These are phyloP conservation scores for Dromiciops gliroides DNA, from an alignment of 2,113 vertebrate genomes.

Conservation along the genomic window DNA sequence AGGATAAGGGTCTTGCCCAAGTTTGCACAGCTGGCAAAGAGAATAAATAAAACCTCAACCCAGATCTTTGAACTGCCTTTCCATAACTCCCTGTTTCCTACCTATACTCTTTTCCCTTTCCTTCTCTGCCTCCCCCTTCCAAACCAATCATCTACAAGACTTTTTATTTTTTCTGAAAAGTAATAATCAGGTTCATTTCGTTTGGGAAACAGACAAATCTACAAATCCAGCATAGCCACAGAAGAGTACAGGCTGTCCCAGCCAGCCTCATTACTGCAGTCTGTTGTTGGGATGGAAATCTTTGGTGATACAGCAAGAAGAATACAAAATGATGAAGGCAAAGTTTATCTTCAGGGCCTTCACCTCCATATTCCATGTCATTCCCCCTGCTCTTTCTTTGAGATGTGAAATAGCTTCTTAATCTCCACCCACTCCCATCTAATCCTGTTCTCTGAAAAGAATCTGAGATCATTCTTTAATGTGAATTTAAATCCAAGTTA, in stretches of 20 bases:
- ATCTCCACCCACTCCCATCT: neutral
- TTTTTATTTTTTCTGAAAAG: neutral
- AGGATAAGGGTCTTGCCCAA: neutral
- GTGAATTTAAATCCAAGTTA: neutral
- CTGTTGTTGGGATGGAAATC: conserved; percentile 6
- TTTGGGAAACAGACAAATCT: conserved; percentile 34
- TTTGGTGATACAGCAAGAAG: neutral
- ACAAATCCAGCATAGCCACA: conserved; percentile 1
- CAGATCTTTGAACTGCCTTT: neutral
- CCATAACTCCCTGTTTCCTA: neutral
- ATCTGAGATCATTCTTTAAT: neutral
- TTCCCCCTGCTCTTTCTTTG: neutral
- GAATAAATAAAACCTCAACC: neutral
- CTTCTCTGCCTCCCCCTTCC: neutral
- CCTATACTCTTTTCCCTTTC: neutral
- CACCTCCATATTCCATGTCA: neutral
- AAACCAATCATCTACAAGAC: neutral
- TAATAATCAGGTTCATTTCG: conserved; percentile 18
- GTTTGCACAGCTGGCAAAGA: neutral
- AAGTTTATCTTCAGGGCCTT: neutral
- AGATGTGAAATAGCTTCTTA: neutral
- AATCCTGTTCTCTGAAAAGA: neutral
- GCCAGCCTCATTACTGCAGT: neutral
- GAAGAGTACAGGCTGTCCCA: neutral
- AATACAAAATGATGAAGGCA: neutral